Percentiles rank a stretch among this genome's conserved stretches.
Conservation (phyloP, 1,140 invertebrate species). For the Leptoteleia sp. region DNA sequence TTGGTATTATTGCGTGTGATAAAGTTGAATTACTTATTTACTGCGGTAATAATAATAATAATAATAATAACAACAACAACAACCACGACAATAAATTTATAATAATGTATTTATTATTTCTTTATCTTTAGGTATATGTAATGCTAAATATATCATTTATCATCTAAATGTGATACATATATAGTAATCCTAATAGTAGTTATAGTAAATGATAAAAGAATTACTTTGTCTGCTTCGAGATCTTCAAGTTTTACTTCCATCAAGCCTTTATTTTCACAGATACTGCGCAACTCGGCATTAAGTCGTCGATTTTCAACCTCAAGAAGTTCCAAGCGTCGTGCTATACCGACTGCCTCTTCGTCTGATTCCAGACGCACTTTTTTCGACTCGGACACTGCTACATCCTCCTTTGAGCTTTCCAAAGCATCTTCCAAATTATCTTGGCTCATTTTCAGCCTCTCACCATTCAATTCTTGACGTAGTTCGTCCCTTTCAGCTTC, state of each 20-base stretch:
- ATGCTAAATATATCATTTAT: no score
- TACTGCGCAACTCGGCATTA: conserved; percentile 64
- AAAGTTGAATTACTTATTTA: no score
- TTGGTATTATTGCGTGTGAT: no score
- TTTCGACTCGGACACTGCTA: conserved; percentile 79
- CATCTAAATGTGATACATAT: no score
- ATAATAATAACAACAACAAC: no score
- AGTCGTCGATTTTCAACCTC: conserved; percentile 76
- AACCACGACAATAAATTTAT: no score
- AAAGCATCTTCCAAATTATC: conserved; percentile 65
- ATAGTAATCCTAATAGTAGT: no score
- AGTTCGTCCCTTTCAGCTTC: conserved; percentile 67
- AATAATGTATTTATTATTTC: no score
- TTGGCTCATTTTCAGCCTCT: conserved; percentile 71
- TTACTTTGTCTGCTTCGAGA: conserved; percentile 76
- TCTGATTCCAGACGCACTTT: conserved; percentile 75
- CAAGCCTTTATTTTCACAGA: conserved; percentile 68
- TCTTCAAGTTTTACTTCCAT: conserved; percentile 74
- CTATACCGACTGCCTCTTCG: conserved; percentile 55
- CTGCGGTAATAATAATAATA: no score
- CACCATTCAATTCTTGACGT: conserved; percentile 69
- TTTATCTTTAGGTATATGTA: no score
- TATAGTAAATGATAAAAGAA: no score
- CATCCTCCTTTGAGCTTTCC: conserved; percentile 80
- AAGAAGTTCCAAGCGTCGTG: conserved; percentile 69